Evolutionary conservation across 2,888 invertebrate genomes (phyloP).

Genomic region (Stenolophus ochropezus): DNA sequence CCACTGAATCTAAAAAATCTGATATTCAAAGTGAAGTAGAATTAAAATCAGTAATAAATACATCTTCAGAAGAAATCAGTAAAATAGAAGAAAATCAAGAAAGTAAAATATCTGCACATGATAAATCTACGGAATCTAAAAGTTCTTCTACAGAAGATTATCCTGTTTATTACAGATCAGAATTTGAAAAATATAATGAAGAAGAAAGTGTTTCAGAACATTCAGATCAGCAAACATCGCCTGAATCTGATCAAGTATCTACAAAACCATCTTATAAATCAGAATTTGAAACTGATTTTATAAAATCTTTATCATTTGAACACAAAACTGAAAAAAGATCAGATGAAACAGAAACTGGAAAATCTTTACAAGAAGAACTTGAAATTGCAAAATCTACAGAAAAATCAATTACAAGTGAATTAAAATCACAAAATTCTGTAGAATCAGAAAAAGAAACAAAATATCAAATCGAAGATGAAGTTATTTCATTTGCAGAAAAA

Average conservation of each 20-base stretch:
- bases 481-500: not conserved
- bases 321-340: not conserved
- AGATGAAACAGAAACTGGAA: not conserved
- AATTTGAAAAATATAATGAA: not conserved
- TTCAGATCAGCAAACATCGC: not conserved
- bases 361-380: not conserved
- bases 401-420: not conserved
- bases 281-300: not conserved
- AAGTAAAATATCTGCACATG: not conserved
- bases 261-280: not conserved
- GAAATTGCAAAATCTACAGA: slow-evolving; percentile 3
- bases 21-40: not conserved
- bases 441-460: not conserved
- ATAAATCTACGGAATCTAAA: not conserved
- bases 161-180: not conserved
- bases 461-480: not conserved
- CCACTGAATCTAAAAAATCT: too few species aligned
- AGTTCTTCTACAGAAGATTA: not conserved
- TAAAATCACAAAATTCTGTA: not conserved
- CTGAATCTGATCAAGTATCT: not conserved
- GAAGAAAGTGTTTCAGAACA: not conserved
- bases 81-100: slow-evolving; percentile 15
- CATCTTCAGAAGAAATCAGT: slow-evolving; percentile 35
- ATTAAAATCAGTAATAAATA: slow-evolving; percentile 17
- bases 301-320: slow-evolving; percentile 1